These are phyloP conservation scores for Calameuta pallipes DNA, from an alignment of 2,888 invertebrate genomes.

Conservation along the genomic window DNA sequence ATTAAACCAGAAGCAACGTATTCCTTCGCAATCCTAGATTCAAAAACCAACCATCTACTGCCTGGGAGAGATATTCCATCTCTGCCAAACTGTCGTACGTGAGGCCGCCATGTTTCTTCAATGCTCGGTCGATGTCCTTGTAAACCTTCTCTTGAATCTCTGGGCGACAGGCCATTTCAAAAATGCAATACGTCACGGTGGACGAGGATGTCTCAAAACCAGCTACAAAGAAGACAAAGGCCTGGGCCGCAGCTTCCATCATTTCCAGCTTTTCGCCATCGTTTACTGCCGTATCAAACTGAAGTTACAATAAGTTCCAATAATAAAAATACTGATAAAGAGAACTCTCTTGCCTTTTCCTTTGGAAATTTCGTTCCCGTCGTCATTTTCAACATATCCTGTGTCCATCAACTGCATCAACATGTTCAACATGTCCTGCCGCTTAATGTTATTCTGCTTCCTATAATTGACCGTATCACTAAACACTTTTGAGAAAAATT, in stretches of 20 bases:
- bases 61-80: constrained; percentile 71
- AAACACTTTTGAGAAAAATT: constrained; percentile 32
- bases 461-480: constrained; percentile 27
- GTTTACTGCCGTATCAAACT: too few species aligned
- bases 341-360: too few species aligned
- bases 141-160: constrained; percentile 68
- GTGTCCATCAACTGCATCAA: constrained; percentile 34
- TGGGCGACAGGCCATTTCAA: constrained; percentile 69
- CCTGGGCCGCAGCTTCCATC: constrained; percentile 69
- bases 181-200: constrained; percentile 70
- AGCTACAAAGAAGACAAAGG: constrained; percentile 72
- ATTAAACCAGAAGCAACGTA: too few species aligned
- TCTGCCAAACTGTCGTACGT: constrained; percentile 70
- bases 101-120: constrained; percentile 66
- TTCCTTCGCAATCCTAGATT: too few species aligned
- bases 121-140: constrained; percentile 66
- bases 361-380: neutral
- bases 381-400: constrained; percentile 16
- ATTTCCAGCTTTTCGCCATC: constrained; percentile 45
- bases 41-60: constrained; percentile 66
- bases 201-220: constrained; percentile 76
- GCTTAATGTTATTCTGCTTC: constrained; percentile 27
- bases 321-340: too few species aligned
- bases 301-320: too few species aligned
- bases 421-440: constrained; percentile 40